phyloP scores from a whole-genome alignment of 2,113 vertebrate genomes.

The Mirza zaza region DNA sequence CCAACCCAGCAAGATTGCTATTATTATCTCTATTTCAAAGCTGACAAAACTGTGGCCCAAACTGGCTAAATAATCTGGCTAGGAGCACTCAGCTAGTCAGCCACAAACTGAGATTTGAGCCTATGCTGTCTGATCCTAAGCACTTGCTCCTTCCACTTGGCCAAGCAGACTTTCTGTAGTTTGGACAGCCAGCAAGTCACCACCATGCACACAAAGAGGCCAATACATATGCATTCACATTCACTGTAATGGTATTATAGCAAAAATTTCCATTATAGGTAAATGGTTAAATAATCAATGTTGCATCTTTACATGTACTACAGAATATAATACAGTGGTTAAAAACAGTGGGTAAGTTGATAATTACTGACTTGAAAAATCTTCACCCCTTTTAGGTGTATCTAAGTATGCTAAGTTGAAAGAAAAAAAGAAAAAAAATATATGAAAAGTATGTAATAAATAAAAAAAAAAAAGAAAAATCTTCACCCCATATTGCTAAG shows the following conservation, averaged over 20 bases:
- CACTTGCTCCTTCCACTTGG: not conserved
- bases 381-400: no score
- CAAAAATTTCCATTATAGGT: not conserved
- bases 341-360: not conserved
- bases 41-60: not conserved
- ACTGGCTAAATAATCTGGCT: no score
- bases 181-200: not conserved
- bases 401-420: no score
- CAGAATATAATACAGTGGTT: not conserved
- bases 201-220: not conserved
- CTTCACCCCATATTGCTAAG: not conserved
- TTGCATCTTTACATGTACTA: not conserved
- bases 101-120: not conserved
- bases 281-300: not conserved
- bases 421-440: no score
- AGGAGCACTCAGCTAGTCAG: not conserved
- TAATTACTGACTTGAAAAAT: not conserved
- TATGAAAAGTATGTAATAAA: no score
- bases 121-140: not conserved
- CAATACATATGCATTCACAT: no score
- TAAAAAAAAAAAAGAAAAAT: no score
- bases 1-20: not conserved
- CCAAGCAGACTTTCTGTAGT: not conserved
- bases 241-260: not conserved
- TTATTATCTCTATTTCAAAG: not conserved